These are phyloP conservation scores for Myiagra hebetior DNA, from an alignment of 2,113 vertebrate genomes.

Conservation along the genomic window DNA sequence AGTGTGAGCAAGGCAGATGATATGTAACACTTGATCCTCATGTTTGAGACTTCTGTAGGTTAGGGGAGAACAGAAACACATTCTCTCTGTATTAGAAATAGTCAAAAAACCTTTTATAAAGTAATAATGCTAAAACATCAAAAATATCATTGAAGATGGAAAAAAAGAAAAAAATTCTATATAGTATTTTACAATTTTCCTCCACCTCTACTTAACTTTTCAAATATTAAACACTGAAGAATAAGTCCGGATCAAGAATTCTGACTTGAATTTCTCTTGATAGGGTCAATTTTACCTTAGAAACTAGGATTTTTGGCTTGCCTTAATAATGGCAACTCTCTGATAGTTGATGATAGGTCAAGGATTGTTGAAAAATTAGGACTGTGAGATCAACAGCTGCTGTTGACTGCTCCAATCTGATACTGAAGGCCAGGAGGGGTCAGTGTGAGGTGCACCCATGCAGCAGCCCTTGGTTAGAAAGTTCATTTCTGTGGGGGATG, in stretches of 20 bases:
- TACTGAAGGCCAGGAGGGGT: neutral
- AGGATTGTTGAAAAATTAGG: neutral
- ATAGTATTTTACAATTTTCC: neutral
- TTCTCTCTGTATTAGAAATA: neutral
- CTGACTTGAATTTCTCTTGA: neutral
- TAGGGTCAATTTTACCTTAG: neutral
- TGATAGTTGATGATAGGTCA: neutral
- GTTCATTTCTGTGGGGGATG: neutral
- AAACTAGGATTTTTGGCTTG: neutral
- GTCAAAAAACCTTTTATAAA: neutral
- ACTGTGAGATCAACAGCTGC: neutral
- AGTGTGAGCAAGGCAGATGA: neutral
- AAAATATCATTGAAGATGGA: neutral
- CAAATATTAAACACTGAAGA: neutral
- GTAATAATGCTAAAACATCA: neutral
- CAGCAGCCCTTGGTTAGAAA: neutral
- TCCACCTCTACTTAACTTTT: neutral
- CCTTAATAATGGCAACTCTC: neutral
- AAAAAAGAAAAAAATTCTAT: neutral
- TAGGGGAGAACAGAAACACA: neutral
- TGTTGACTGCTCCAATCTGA: neutral
- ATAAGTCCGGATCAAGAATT: neutral
- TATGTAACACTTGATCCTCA: neutral
- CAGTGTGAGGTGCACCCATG: neutral
- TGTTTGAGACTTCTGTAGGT: neutral